Evolutionary conservation across 2,888 invertebrate genomes (phyloP), one percentile per base, ranked within the genome.

Genomic region (Cyclophora punctaria): DNA sequence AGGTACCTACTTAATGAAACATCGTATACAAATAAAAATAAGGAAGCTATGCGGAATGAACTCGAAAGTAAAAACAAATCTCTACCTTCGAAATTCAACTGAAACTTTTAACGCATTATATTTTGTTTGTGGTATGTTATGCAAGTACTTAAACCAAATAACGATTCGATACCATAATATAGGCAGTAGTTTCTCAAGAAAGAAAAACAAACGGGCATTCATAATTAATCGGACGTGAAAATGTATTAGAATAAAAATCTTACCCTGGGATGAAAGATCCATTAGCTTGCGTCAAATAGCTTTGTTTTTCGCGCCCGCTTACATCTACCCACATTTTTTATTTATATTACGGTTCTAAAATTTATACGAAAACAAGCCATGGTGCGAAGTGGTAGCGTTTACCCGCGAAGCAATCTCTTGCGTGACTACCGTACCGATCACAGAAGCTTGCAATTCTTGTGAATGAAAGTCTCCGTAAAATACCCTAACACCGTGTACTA

Each of bases 211-310:
- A 43, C 7, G n/a, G 7, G 4, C 5, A 43, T 7, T 3, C 7
- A 43, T 43, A 7, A n/a, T 7, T 43, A 43, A 43, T 7, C 7
- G 20, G 20, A 43, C 7, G 42, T 7, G 20, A 20, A 20, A 20
- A 20, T 20, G 20, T 20, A 20, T 20, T 20, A 20, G 20, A 20
- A 20, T 20, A 20, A 20, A 20, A 20, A 48, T 80, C 90, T 90
- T 78, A 92, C 93, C 93, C 93, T 4, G 93, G 92, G 63, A 93
- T 90, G 69, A 91, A 91, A 52, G 90, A 90, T 67, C 89, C 90
- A 73, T 90, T 90, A 46, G 89, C 89, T 68, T 91, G 90, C 50
- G 86, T 83, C 60, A 90, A 85, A 74, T 92, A 92, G 66, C 82
- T 83, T 63, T 90, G 89, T 69, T 89, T 87, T 73, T 92, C 91